Conservation (phyloP, 1,140 invertebrate genomes). For the Camponotus floridanus region DNA sequence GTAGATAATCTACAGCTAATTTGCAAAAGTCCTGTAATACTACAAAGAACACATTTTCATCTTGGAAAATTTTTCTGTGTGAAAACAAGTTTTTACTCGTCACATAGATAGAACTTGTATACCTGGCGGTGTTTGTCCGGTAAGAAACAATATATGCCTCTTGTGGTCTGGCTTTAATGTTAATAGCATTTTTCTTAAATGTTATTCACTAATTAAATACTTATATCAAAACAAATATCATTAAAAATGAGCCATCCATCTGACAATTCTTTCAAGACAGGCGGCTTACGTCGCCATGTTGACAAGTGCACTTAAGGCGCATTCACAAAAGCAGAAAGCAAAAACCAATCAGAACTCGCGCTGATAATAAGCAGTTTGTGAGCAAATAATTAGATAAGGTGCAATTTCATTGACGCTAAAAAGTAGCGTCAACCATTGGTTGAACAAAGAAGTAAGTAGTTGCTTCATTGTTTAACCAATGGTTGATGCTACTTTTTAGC, state of each 20-base stretch:
- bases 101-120: conserved; percentile 1
- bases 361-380: no score
- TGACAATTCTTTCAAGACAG: conserved; percentile 4
- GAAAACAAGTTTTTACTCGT: conserved; percentile 11
- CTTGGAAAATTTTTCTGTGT: not conserved
- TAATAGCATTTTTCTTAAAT: conserved; percentile 65
- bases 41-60: conserved; percentile 68
- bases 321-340: no score
- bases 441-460: no score
- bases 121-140: conserved; percentile 79
- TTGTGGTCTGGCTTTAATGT: conserved; percentile 79
- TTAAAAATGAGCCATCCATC: not conserved
- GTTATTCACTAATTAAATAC: conserved; percentile 2
- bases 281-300: conserved; percentile 36
- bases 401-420: no score
- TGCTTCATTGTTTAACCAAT: no score
- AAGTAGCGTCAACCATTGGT: no score
- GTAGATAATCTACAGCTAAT: conserved; percentile 88
- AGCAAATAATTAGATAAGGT: no score
- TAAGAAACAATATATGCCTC: conserved; percentile 79
- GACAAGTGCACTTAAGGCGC: not conserved
- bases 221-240: not conserved
- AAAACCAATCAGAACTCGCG: no score
- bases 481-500: no score
- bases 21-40: conserved; percentile 90